These are phyloP conservation scores for Heloderma charlesbogerti DNA, from an alignment of 2,113 vertebrate genomes.

Conservation along the genomic window DNA sequence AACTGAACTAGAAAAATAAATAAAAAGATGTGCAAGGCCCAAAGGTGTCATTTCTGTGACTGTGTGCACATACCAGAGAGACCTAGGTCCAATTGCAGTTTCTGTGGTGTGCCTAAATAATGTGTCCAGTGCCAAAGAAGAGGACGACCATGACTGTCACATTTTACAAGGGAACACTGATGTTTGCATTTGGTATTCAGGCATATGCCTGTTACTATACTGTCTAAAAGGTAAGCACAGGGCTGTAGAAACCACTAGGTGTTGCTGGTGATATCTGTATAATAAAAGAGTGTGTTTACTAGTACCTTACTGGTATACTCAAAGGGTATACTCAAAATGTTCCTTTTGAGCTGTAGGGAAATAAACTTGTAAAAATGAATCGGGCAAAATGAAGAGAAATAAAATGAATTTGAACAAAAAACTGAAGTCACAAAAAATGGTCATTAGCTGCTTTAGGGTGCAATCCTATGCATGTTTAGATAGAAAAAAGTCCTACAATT, in stretches of 20 bases:
- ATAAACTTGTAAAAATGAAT: neutral
- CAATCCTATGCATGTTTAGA: too few relatives aligned
- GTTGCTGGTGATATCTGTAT: neutral
- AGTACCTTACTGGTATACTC: neutral
- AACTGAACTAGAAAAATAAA: neutral
- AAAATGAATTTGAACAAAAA: too few relatives aligned
- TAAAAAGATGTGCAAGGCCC: neutral
- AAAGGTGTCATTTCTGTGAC: neutral
- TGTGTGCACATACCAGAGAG: neutral
- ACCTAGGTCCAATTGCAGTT: neutral
- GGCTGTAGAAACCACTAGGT: constrained; percentile 10
- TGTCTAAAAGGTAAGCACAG: neutral
- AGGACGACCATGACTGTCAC: neutral
- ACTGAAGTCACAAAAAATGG: neutral
- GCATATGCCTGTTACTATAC: neutral
- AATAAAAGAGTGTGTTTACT: neutral
- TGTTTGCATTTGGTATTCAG: neutral
- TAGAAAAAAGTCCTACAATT: too few relatives aligned
- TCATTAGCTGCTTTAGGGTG: neutral
- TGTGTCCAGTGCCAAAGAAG: neutral
- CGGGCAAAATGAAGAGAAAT: neutral
- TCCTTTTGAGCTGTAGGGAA: neutral
- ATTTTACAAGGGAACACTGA: neutral
- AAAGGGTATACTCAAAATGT: neutral
- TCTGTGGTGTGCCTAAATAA: neutral